Evolutionary conservation across 2,888 invertebrate genomes (phyloP), one percentile per base, ranked within the genome.

Genomic region (Pecten maximus): DNA sequence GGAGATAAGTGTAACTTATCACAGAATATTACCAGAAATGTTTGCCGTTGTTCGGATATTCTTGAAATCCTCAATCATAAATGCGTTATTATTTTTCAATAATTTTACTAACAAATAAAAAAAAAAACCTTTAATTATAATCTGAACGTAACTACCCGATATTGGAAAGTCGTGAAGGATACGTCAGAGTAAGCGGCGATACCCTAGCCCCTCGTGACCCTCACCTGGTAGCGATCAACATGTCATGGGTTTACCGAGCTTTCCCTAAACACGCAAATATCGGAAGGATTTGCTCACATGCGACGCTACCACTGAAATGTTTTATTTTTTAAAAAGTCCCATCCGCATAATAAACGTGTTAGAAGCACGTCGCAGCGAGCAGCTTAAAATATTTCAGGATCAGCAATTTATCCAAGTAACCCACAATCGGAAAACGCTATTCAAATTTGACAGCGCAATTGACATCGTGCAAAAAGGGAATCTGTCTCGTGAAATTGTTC

Each of bases 371-470:
- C 35, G 35, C 74, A 23, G 4, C 74, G 4, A 74, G 74, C 35
- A 74, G 28, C 35, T 74, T 74, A 35, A 35, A 74, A 35, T 4
- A 74, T 74, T 74, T 28, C 16, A 28, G 35, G 35, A 35, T 74
- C 23, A 2, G 74, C 74, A 74, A 74, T 74, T 74, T 74, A 35
- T 74, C 74, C 74, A 74, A 74, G 74, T 74, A 74, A 3, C 74
- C 74, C 35, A 10, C 74, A 28, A 74, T 74, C 74, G 74, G 28
- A 74, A 74, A 74, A 15, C 35, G 35, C 35, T 74, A 74, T 74
- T 74, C 74, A 74, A 74, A 74, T 35, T 74, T 74, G 74, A 74
- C 74, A 74, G 74, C 74, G 74, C 74, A 74, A 74, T 74, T 35
- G 74, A 74, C 74, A 74, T 74, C 28, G 35, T 8, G 35, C 74